A percentile compares a stretch with the other conserved stretches of the same genome.
These are phyloP conservation scores for Bos taurus DNA, from an alignment of 2,113 vertebrate genomes.

Conservation along the genomic window DNA sequence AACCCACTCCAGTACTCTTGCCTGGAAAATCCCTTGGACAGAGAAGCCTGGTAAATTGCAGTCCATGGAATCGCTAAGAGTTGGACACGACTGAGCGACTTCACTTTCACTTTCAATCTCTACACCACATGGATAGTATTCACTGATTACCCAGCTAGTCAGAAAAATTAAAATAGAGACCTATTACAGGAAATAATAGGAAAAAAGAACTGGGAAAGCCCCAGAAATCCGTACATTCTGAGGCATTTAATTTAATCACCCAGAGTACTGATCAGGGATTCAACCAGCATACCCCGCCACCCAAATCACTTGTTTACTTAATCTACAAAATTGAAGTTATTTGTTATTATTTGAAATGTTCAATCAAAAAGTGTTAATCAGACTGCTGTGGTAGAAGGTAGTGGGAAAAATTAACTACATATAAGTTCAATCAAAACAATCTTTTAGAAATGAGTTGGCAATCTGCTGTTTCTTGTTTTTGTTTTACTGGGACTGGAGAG, in stretches of 20 bases:
- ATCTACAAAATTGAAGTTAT: slow-evolving; percentile 3
- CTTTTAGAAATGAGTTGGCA: slow-evolving; percentile 12
- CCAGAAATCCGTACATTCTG: neutral
- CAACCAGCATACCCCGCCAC: neutral
- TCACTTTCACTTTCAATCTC: neutral
- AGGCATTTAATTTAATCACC: slow-evolving; percentile 27
- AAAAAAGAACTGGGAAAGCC: neutral
- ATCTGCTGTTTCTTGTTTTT: neutral
- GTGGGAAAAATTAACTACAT: slow-evolving; percentile 12
- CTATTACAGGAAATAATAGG: neutral
- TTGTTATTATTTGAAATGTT: neutral
- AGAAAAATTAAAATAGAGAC: slow-evolving; percentile 16
- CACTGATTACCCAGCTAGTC: neutral
- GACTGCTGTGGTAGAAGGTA: neutral
- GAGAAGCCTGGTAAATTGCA: too few species aligned
- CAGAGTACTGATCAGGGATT: neutral
- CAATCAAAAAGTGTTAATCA: neutral
- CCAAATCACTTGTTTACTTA: neutral
- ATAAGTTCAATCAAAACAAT: slow-evolving; percentile 21
- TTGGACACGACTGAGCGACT: too few species aligned
- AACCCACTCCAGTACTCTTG: too few species aligned
- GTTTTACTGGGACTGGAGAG: neutral
- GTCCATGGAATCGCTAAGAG: too few species aligned
- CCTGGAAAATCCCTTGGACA: too few species aligned
- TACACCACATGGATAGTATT: neutral